A percentile compares a stretch with the other conserved stretches of the same genome.
These are phyloP conservation scores for Aythya fuligula DNA, from an alignment of 2,797 vertebrate species.

Conservation along the genomic window DNA sequence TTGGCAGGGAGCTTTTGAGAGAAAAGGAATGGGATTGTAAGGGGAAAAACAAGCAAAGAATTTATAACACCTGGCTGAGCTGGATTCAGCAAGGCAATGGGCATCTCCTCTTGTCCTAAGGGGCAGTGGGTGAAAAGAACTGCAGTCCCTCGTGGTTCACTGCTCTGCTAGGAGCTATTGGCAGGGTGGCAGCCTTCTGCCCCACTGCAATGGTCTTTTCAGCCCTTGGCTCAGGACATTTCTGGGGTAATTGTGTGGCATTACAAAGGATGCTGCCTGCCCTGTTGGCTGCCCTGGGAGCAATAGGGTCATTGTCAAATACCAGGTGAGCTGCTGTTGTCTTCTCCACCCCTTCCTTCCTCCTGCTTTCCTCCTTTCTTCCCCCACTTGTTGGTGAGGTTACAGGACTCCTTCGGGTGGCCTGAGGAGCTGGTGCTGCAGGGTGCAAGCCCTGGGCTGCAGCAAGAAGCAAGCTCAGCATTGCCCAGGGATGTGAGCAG, in stretches of 20 bases:
- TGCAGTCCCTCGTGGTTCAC: neutral
- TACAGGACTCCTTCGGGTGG: neutral
- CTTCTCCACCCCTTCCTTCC: neutral
- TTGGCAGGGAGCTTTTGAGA: neutral
- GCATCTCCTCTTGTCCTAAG: neutral
- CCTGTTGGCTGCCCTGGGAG: neutral
- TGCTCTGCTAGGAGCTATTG: neutral
- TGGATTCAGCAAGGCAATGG: neutral
- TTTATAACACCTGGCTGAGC: neutral
- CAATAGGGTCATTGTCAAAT: too few relatives aligned
- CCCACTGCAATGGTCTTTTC: neutral
- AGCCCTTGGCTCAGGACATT: neutral
- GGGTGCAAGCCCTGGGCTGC: neutral
- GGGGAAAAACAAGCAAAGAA: neutral
- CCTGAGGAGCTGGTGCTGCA: neutral
- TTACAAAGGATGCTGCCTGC: neutral
- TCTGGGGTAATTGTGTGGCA: neutral
- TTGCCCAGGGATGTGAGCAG: fast-evolving
- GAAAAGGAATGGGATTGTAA: neutral
- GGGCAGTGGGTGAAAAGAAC: neutral
- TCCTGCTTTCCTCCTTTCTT: neutral
- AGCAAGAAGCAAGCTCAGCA: neutral
- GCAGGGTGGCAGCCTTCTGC: neutral
- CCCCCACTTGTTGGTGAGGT: fast-evolving
- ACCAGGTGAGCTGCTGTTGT: neutral